Evolutionary conservation across 2,113 vertebrate species (phyloP).

Genomic region (Daphoenositta chrysoptera): DNA sequence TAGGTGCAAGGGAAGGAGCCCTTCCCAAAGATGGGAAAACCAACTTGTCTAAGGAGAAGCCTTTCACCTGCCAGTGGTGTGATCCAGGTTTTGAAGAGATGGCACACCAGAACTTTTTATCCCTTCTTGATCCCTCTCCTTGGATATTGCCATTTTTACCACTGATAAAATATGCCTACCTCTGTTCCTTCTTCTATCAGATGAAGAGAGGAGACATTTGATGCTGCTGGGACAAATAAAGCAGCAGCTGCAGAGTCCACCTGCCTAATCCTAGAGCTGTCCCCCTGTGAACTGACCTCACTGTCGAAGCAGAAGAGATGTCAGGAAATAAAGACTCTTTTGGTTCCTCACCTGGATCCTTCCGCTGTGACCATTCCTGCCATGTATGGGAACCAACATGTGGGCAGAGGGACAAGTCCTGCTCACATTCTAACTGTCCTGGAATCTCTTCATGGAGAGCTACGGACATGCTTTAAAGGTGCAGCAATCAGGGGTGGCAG

Average conservation of each 20-base stretch:
- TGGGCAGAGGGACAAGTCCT: background rate
- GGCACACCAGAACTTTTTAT: background rate
- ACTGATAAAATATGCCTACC: background rate
- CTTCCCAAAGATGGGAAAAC: background rate
- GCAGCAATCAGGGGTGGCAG: background rate
- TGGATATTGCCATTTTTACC: background rate
- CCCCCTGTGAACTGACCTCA: background rate
- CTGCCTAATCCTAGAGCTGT: background rate
- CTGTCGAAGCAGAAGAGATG: background rate
- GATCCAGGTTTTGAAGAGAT: background rate
- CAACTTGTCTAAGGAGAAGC: background rate
- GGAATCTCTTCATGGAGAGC: background rate
- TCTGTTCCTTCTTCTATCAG: background rate
- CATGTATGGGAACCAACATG: rapidly evolving
- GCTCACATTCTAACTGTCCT: background rate
- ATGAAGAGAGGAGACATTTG: background rate
- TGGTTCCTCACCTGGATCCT: background rate
- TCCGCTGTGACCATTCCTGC: background rate
- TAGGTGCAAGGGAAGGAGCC: background rate
- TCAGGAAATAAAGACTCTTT: background rate
- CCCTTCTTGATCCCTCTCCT: background rate
- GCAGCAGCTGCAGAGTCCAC: background rate
- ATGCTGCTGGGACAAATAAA: background rate
- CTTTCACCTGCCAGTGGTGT: background rate
- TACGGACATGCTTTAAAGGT: background rate